A percentile compares a stretch with the other conserved stretches of the same genome.
These are phyloP conservation scores for Rotaria sp. DNA, from an alignment of 2,888 invertebrate genomes.

Conservation along the genomic window DNA sequence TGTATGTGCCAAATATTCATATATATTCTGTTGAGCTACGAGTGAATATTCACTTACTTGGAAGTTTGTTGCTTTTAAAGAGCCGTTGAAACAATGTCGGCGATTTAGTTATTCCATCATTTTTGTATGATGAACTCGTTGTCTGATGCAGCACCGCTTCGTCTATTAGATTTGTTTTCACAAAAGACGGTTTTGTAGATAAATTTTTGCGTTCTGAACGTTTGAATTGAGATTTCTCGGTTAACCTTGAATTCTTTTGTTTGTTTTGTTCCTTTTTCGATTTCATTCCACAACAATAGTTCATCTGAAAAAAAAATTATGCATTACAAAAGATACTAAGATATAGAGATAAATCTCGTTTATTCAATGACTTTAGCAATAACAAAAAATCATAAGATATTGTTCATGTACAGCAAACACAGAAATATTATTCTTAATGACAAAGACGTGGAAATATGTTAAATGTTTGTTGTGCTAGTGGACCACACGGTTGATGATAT, in stretches of 20 bases:
- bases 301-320: background rate
- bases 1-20: too few relatives aligned
- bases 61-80: too few relatives aligned
- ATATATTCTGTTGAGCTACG: too few relatives aligned
- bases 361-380: background rate
- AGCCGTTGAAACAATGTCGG: too few relatives aligned
- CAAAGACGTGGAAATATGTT: constrained; percentile 1
- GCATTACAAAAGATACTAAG: too few relatives aligned
- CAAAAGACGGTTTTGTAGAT: background rate
- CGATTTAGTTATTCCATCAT: too few relatives aligned
- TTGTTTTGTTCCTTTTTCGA: background rate
- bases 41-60: too few relatives aligned
- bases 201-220: background rate
- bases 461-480: background rate
- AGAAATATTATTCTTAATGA: background rate
- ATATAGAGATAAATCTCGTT: background rate
- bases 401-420: background rate
- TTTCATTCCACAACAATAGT: background rate
- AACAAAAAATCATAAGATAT: background rate
- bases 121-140: background rate
- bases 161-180: background rate
- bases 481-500: background rate
- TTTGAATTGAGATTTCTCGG: background rate
- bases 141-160: background rate
- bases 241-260: background rate